These are phyloP conservation scores for Smutsia temminckii DNA, from an alignment of 2,797 vertebrate genomes.

Conservation along the genomic window DNA sequence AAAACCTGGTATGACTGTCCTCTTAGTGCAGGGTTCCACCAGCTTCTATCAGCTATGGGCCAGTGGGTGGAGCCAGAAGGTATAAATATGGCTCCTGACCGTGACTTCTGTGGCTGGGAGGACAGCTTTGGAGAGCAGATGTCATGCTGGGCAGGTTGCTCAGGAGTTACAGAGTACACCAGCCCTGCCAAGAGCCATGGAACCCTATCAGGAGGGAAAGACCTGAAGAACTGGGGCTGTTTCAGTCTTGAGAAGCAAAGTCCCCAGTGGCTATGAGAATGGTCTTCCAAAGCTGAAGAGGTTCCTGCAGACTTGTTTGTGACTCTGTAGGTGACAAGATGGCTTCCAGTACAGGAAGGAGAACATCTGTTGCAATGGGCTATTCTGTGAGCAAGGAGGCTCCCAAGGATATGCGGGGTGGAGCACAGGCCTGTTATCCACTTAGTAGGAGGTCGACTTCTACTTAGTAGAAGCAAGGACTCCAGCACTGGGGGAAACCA, in stretches of 20 bases:
- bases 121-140: not conserved
- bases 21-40: not conserved
- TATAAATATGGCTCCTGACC: not conserved
- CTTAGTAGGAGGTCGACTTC: not conserved
- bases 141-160: not conserved
- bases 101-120: not conserved
- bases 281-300: not conserved
- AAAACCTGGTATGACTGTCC: not conserved
- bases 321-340: not conserved
- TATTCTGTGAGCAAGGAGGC: not conserved
- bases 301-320: fast-evolving
- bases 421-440: not conserved
- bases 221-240: not conserved
- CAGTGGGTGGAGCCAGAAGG: not conserved
- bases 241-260: not conserved
- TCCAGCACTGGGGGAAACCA: not conserved
- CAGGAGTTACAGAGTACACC: not conserved
- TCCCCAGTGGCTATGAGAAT: not conserved
- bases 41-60: not conserved
- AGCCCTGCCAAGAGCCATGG: not conserved
- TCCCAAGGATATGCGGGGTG: no score
- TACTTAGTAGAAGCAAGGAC: not conserved
- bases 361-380: not conserved
- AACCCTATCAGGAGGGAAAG: not conserved
- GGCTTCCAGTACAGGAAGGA: not conserved